Conservation (phyloP, 1,140 invertebrate genomes). For the Scylla paramamosain region DNA sequence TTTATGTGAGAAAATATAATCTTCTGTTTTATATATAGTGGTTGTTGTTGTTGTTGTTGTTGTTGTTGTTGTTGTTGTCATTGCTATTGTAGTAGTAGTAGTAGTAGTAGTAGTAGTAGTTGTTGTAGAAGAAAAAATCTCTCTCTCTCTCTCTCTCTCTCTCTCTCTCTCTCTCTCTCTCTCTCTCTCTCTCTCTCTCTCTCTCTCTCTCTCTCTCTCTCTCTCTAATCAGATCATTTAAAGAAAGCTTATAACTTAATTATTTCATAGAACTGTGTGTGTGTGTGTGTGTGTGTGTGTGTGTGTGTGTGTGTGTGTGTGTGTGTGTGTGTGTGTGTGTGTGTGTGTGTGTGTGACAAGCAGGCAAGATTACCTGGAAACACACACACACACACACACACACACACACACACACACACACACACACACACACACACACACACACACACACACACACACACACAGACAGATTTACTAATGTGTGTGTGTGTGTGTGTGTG, state of each 20-base stretch:
- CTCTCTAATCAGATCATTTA: too few species aligned
- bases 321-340: background rate
- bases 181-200: too few species aligned
- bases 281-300: too few species aligned
- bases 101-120: slow-evolving; percentile 23
- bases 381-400: background rate
- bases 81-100: background rate
- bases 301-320: too few species aligned
- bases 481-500: background rate
- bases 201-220: too few species aligned
- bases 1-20: background rate
- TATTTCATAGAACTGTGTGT: too few species aligned
- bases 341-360: background rate
- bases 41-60: too few species aligned
- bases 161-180: too few species aligned
- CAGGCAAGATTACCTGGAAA: too few species aligned
- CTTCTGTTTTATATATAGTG: background rate
- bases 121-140: background rate
- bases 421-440: background rate
- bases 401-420: background rate
- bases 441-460: background rate
- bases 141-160: too few species aligned
- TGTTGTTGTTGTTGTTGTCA: too few species aligned
- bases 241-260: too few species aligned
- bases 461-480: background rate